A percentile compares a stretch with the other conserved stretches of the same genome.
Evolutionary conservation across 2,888 invertebrate genomes (phyloP).

Genomic region (Bedellia somnulentella): DNA sequence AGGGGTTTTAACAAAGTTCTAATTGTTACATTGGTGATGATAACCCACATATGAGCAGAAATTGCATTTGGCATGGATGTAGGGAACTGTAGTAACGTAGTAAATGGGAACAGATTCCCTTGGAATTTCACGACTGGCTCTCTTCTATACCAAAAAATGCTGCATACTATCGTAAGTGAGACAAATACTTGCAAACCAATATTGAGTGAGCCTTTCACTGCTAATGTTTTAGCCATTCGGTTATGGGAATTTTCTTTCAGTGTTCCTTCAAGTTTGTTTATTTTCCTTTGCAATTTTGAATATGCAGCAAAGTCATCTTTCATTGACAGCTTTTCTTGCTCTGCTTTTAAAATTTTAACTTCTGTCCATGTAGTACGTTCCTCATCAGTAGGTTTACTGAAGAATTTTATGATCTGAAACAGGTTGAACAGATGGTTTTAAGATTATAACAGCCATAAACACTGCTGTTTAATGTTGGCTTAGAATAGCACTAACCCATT

Average conservation of each 20-base stretch:
- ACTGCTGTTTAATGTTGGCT: too few relatives aligned
- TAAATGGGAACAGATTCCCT: constrained; percentile 38
- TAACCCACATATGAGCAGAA: constrained; percentile 46
- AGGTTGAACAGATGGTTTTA: too few relatives aligned
- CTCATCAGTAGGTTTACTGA: constrained; percentile 36
- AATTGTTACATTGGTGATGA: constrained; percentile 44
- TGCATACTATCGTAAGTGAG: constrained; percentile 27
- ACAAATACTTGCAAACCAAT: constrained; percentile 30
- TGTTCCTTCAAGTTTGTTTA: constrained; percentile 51
- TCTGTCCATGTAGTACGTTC: constrained; percentile 39
- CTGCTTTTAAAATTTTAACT: constrained; percentile 35
- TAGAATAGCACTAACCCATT: too few relatives aligned
- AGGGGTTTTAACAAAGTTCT: constrained; percentile 40
- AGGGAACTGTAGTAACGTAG: constrained; percentile 37
- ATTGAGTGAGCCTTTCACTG: constrained; percentile 36
- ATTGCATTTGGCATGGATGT: constrained; percentile 42
- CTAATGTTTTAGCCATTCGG: constrained; percentile 33
- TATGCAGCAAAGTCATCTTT: constrained; percentile 63
- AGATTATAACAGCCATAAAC: neutral
- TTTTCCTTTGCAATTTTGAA: constrained; percentile 60
- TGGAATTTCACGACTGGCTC: constrained; percentile 42
- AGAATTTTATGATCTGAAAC: constrained; percentile 52
- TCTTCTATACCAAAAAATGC: constrained; percentile 40
- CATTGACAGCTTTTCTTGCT: constrained; percentile 53
- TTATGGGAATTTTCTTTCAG: constrained; percentile 38